These are phyloP conservation scores for Crambe crambe DNA, from an alignment of 37 sponge, comb jelly and placozoan species.

Conservation along the genomic window DNA sequence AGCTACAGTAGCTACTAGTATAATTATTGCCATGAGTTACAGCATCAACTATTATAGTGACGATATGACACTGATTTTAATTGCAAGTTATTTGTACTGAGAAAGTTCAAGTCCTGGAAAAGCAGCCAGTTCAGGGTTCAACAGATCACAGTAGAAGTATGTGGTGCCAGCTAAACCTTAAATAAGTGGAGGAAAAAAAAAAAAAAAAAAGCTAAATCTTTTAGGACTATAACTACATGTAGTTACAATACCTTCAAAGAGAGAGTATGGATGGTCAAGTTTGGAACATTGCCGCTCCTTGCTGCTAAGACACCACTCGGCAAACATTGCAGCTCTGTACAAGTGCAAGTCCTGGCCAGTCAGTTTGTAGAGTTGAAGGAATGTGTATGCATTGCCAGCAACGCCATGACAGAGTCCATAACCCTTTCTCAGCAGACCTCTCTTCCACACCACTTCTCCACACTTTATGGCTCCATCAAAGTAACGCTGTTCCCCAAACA, in stretches of 20 bases:
- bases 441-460: slow-evolving; percentile 84
- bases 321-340: slow-evolving; percentile 70
- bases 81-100: too few species aligned
- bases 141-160: slow-evolving; percentile 78
- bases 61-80: too few species aligned
- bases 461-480: slow-evolving; percentile 57
- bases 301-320: slow-evolving; percentile 81
- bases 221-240: too few species aligned
- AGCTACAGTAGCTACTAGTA: too few species aligned
- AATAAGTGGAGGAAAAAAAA: too few species aligned
- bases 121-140: slow-evolving; percentile 35
- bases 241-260: slow-evolving; percentile 94
- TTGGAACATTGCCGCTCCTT: slow-evolving; percentile 14
- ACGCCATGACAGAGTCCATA: slow-evolving; percentile 94
- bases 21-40: too few species aligned
- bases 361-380: slow-evolving; percentile 74
- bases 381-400: slow-evolving; percentile 94
- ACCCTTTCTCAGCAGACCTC: slow-evolving; percentile 90
- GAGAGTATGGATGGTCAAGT: slow-evolving; percentile 87
- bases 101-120: slow-evolving; percentile 87
- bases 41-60: too few species aligned
- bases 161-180: slow-evolving; percentile 82
- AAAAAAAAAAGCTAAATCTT: too few species aligned
- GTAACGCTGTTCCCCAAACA: slow-evolving; percentile 63
- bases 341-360: slow-evolving; percentile 69